Conservation (phyloP, 2,797 vertebrate species). For the Anolis apletophallus region DNA sequence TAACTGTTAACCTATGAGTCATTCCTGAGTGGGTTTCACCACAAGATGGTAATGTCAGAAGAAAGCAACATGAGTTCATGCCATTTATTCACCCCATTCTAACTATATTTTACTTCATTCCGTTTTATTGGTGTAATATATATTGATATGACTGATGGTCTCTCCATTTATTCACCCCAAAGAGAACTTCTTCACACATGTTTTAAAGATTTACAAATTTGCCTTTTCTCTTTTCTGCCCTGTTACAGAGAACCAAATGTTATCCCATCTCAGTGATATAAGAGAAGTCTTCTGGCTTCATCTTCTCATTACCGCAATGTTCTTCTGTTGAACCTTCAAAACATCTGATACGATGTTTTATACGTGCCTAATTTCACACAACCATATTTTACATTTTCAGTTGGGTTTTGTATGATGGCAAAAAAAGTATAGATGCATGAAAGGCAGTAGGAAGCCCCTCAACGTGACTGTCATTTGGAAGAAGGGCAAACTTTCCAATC, state of each 20-base stretch:
- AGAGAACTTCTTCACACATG: conserved; percentile 27
- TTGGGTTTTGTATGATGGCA: not conserved
- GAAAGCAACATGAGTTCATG: conserved; percentile 22
- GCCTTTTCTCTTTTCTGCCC: conserved; percentile 25
- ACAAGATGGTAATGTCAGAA: conserved; percentile 35
- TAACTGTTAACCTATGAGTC: conserved; percentile 52
- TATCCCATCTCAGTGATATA: not conserved
- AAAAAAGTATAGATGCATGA: too few relatives aligned
- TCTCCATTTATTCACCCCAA: conserved; percentile 27
- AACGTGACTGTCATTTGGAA: too few relatives aligned
- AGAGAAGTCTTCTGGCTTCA: not conserved
- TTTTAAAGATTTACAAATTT: conserved; percentile 7
- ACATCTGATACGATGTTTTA: not conserved
- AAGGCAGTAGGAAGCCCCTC: too few relatives aligned
- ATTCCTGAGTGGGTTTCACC: conserved; percentile 25
- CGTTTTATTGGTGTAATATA: too few relatives aligned
- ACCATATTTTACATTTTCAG: not conserved
- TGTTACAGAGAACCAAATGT: not conserved
- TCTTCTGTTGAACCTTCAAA: not conserved
- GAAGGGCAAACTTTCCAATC: not conserved
- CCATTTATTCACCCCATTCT: conserved; percentile 27
- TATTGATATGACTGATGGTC: too few relatives aligned
- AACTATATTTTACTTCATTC: too few relatives aligned
- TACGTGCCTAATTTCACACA: not conserved
- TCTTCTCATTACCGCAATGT: not conserved